These are phyloP conservation scores for Hoplias malabaricus DNA, from an alignment of 2,113 vertebrate species.

Conservation along the genomic window DNA sequence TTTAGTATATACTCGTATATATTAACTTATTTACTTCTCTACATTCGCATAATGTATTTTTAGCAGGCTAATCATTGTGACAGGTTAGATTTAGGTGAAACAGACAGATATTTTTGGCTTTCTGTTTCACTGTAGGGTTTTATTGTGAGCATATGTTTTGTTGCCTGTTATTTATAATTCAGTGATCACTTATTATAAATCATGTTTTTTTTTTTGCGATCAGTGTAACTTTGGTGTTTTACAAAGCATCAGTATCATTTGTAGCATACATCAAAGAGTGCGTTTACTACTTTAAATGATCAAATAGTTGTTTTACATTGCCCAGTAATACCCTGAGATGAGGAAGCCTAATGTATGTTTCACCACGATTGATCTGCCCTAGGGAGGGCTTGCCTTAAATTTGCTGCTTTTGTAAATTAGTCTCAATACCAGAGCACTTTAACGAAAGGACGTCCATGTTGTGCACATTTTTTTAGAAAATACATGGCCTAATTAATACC, in stretches of 20 bases:
- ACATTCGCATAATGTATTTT: neutral
- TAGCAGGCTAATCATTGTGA: constrained; percentile 17
- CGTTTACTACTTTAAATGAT: neutral
- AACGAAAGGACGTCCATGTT: neutral
- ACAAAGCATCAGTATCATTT: constrained; percentile 8
- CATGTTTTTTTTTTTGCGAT: neutral
- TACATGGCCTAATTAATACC: neutral
- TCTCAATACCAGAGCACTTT: constrained; percentile 13
- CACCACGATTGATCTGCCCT: constrained; percentile 3
- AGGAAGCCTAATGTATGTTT: neutral
- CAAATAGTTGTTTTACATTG: neutral
- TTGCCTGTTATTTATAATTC: neutral
- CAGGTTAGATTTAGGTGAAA: constrained; percentile 17
- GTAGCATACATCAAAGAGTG: constrained; percentile 2
- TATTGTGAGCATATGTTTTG: neutral
- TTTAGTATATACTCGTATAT: neutral
- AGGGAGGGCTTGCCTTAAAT: constrained; percentile 32
- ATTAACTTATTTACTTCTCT: neutral
- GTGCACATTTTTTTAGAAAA: neutral
- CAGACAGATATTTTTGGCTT: neutral
- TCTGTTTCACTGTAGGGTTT: constrained; percentile 15
- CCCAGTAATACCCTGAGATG: neutral
- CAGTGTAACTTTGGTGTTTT: constrained; percentile 10
- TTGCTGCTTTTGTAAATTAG: constrained; percentile 27
- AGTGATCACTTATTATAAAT: neutral